Evolutionary conservation across 2,797 vertebrate species (phyloP).

Genomic region (Sciurus carolinensis): DNA sequence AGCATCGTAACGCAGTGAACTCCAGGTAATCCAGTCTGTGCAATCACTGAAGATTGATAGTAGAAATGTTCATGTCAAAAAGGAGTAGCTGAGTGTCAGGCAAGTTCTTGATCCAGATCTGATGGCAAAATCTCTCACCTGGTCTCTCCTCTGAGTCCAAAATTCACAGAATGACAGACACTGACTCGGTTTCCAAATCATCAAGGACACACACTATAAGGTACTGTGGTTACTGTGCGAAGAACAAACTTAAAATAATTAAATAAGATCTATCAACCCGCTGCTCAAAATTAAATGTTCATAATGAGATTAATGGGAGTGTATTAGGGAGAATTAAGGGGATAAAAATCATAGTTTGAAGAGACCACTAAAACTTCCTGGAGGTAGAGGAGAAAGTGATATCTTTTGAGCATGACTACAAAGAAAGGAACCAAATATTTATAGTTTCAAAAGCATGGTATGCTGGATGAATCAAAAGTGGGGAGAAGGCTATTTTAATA

Average conservation of each 20-base stretch:
- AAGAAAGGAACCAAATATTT: neutral
- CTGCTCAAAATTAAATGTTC: neutral
- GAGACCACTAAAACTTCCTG: neutral
- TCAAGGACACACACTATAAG: neutral
- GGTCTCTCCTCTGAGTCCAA: neutral
- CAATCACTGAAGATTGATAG: neutral
- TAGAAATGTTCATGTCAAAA: neutral
- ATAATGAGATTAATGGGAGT: neutral
- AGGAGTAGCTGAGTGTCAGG: neutral
- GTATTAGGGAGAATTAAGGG: neutral
- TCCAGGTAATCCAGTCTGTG: neutral
- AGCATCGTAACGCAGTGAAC: neutral
- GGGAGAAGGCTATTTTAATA: neutral
- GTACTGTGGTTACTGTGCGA: neutral
- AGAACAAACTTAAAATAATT: neutral
- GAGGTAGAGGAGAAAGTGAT: neutral
- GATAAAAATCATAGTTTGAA: neutral
- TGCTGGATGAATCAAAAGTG: neutral
- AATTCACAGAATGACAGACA: neutral
- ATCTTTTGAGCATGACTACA: neutral
- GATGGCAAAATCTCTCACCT: neutral
- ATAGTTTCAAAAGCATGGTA: neutral
- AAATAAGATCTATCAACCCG: neutral
- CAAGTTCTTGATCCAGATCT: accelerated
- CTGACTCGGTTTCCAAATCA: neutral